A percentile compares a stretch with the other conserved stretches of the same genome.
Conservation (phyloP, 1,140 invertebrate genomes). For the Trachelipus rathkii region DNA sequence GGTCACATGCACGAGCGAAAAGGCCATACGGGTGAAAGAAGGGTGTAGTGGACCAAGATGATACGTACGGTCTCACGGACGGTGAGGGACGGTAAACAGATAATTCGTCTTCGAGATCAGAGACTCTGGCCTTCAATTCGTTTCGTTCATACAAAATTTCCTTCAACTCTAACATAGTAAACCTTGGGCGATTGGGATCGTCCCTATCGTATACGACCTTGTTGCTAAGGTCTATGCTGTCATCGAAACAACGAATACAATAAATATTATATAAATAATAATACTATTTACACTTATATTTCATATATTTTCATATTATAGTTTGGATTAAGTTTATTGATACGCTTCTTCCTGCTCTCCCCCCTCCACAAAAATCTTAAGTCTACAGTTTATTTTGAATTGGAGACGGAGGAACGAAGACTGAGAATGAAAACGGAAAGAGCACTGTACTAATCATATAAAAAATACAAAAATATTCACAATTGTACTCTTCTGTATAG, state of each 20-base stretch:
- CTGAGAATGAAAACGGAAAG: too few relatives aligned
- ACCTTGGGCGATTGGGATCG: slow-evolving; percentile 78
- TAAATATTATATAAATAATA: slow-evolving; percentile 28
- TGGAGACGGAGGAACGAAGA: too few relatives aligned
- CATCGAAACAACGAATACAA: slow-evolving; percentile 40
- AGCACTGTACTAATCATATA: too few relatives aligned
- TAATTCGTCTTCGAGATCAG: slow-evolving; percentile 81
- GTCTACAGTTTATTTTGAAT: too few relatives aligned
- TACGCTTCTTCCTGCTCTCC: too few relatives aligned
- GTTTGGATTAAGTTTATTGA: too few relatives aligned
- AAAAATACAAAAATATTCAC: too few relatives aligned
- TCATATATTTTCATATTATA: too few relatives aligned
- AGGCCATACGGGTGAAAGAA: not conserved
- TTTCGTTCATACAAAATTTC: slow-evolving; percentile 85
- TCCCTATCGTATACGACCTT: slow-evolving; percentile 65
- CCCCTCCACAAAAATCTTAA: too few relatives aligned
- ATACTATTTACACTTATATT: not conserved
- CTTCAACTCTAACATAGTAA: slow-evolving; percentile 81
- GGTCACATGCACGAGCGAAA: slow-evolving; percentile 3
- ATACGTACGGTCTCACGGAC: slow-evolving; percentile 4
- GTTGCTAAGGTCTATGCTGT: slow-evolving; percentile 34
- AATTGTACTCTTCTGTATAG: too few relatives aligned
- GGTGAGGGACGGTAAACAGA: slow-evolving; percentile 60
- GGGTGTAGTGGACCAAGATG: not conserved
- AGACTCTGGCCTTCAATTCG: slow-evolving; percentile 76